Evolutionary conservation across 2,888 invertebrate species (phyloP), one percentile per base, ranked within the genome.

Genomic region (Megamerina dolium): DNA sequence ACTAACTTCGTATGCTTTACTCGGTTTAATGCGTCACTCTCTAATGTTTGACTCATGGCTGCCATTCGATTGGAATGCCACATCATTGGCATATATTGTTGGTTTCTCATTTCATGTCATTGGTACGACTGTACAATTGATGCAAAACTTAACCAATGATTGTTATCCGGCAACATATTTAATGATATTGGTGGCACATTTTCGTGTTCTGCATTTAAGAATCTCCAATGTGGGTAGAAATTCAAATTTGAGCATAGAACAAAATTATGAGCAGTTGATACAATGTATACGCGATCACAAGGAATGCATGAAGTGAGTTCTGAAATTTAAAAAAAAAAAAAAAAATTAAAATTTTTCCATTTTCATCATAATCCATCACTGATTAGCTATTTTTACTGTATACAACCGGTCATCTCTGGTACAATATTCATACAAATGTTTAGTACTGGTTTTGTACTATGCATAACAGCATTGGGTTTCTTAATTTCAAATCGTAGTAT

Each of bases 391-490:
- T 52, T 51, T 30, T 39, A 49, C 0, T 37, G 35, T 17, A 37
- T 54, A 12, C 49, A 51, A 0, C 48, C 51, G 2, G 46, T 48
- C 1, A 41, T 54, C 6, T 46, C 53, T 2, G 30, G 35, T 12
- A 45, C 52, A 2, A 34, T 57, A n/a, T 41, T 49, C 4, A 31
- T 53, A 3, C 55, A 55, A 34, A 53, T 55, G 13, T n/a, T 45
- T 2, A 44, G 46, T 14, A 49, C 55, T 5, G 51, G 53, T 10
- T 37, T 53, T 12, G 44, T 43, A 1, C 27, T 54, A 2, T 52
- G 51, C 20, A 17, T 50, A 8, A 34, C 46, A 2, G 44, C 43
- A 5, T 39, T 51, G 5, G 40, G 46, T 18, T 46, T 41, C 14
- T 19, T 55, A 3, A 21, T 37, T 2, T 42, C 39, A 17, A 38